phyloP scores from a whole-genome alignment of 2,797 vertebrate species.

The Salmo trutta region DNA sequence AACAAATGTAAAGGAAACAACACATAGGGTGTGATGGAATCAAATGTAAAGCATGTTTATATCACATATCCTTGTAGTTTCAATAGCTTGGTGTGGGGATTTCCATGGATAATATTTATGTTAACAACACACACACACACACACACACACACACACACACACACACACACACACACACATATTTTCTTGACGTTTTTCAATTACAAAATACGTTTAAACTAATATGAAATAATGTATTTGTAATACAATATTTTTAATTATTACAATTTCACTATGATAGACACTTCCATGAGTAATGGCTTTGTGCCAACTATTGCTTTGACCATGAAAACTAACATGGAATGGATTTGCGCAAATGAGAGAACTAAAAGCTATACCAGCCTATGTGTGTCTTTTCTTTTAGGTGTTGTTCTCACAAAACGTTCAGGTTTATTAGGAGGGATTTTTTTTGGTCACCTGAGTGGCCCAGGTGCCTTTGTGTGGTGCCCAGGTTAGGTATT shows the following conservation, averaged over 20 bases:
- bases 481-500: constrained; percentile 64
- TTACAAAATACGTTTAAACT: neutral
- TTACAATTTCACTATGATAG: neutral
- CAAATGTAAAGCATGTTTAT: neutral
- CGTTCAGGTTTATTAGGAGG: constrained; percentile 12
- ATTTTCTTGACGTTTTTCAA: no score
- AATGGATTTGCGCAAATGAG: neutral
- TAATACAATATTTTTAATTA: neutral
- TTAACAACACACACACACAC: no score
- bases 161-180: no score
- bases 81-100: neutral
- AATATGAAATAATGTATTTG: neutral
- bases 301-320: neutral
- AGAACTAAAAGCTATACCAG: neutral
- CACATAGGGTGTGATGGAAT: neutral
- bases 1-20: neutral
- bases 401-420: neutral
- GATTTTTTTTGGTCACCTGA: constrained; percentile 52
- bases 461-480: constrained; percentile 54
- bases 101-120: no score
- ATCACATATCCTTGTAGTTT: neutral
- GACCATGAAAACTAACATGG: neutral
- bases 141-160: no score
- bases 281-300: no score
- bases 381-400: neutral